Base-by-base conservation (phyloP, 2,797 vertebrate species). In the Crocodylus rhombifer region DNA sequence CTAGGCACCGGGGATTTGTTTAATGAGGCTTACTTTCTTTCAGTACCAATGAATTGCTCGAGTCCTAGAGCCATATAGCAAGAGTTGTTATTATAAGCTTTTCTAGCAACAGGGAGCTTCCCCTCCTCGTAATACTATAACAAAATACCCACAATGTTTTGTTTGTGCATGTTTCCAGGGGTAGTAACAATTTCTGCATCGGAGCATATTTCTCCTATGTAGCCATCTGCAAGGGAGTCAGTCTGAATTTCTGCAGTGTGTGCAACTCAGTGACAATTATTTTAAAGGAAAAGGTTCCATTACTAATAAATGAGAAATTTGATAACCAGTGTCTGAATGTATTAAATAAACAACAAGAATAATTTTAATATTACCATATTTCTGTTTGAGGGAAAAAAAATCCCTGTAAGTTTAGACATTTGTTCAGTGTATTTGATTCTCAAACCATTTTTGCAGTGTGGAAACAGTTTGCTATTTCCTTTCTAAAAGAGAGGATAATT, bases 401-500 rank as follows among this genome's bases (percentile, higher is more conserved):
- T 58, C 75, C 26, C 28, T 58, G n/a, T 42, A 56, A 28, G 26
- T 56, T 56, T 56, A 7, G 51, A 56, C 11, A 15, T 77, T 56
- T 58, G 28, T 56, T 77, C 28, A 58, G 17, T 57, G 17, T 58
- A 14, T 55, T 76, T 67, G 30, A 67, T 73, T 81, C 14, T 78
- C 67, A 64, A 61, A 77, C 81, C 21, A 69, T 33, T 58, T 93
- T 71, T 73, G 79, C 18, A 14, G 86, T 84, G 84, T 86, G n/a
- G 16, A 55, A 64, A 61, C 81, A 42, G 20, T 77, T 82, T 88
- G 51, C 3, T 4, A 78, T 87, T 95, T 78, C 84, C 60, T 58
- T 78, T 93, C 92, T 80, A 84, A 28, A 87, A 83, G 55, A 79
- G 62, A 84, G 77, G 30, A 62, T 82, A 88, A 84, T 82, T 82